A percentile compares a stretch with the other conserved stretches of the same genome.
phyloP scores from a whole-genome alignment of 2,797 vertebrate genomes.

The Benthosema pterotum region DNA sequence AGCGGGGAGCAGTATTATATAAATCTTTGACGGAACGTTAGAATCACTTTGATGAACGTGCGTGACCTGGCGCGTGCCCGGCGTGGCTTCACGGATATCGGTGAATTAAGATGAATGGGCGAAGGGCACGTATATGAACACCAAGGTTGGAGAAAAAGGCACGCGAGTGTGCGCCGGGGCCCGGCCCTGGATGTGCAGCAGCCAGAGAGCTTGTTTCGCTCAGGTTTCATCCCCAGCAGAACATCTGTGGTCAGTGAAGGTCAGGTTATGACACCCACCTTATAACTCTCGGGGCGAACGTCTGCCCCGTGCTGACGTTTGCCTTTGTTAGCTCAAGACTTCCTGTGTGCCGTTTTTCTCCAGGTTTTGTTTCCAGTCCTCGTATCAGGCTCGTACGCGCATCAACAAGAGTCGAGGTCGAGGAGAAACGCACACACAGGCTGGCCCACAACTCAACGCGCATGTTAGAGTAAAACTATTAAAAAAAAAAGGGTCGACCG shows the following conservation, averaged over 20 bases:
- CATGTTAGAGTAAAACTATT: too few species aligned
- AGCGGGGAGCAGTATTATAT: conserved; percentile 55
- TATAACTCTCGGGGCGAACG: conserved; percentile 49
- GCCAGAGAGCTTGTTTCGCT: conserved; percentile 37
- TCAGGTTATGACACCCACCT: conserved; percentile 54
- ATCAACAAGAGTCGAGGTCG: background rate
- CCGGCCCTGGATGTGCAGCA: too few species aligned
- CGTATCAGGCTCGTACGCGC: conserved; percentile 23
- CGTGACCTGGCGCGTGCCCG: conserved; percentile 40
- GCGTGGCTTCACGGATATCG: conserved; percentile 54
- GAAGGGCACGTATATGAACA: conserved; percentile 13
- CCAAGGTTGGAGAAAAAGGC: conserved; percentile 11
- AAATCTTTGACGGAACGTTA: conserved; percentile 71
- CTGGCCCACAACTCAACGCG: too few species aligned
- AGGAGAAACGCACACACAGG: background rate
- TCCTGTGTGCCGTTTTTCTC: conserved; percentile 36
- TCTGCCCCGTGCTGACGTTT: conserved; percentile 38
- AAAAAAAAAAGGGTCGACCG: too few species aligned
- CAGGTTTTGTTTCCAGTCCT: conserved; percentile 26
- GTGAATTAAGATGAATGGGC: conserved; percentile 38
- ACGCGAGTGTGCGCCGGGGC: conserved; percentile 10
- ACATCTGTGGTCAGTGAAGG: conserved; percentile 60
- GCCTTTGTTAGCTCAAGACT: conserved; percentile 45
- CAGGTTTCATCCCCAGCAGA: conserved; percentile 49
- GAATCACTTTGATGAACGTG: conserved; percentile 63